phyloP scores from a whole-genome alignment of 2,113 vertebrate species.

The Danio rerio region GRCz12tu NC_133200.1:39922001-39922500 shows the following conservation, averaged over 20 bases:
- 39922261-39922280: background rate
- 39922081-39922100: slow-evolving; percentile 15
- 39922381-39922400: too few species aligned
- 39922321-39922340: too few species aligned
- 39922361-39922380: too few species aligned
- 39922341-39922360: too few species aligned
- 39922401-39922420: too few species aligned
- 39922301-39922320: too few species aligned
- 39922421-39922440: too few species aligned
- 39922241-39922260: background rate
- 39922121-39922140: slow-evolving; percentile 42
- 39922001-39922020: too few species aligned
- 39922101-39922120: slow-evolving; percentile 22
- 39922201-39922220: slow-evolving; percentile 20
- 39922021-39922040: too few species aligned
- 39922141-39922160: slow-evolving; percentile 31
- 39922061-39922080: background rate
- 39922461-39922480: too few species aligned
- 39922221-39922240: background rate
- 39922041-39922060: too few species aligned
- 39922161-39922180: slow-evolving; percentile 45
- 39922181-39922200: slow-evolving; percentile 20
- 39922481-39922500: background rate
- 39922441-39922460: too few species aligned
- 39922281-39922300: background rate